phyloP scores from a whole-genome alignment of 2,797 vertebrate genomes.

The Hypotaenidia okinawae region DNA sequence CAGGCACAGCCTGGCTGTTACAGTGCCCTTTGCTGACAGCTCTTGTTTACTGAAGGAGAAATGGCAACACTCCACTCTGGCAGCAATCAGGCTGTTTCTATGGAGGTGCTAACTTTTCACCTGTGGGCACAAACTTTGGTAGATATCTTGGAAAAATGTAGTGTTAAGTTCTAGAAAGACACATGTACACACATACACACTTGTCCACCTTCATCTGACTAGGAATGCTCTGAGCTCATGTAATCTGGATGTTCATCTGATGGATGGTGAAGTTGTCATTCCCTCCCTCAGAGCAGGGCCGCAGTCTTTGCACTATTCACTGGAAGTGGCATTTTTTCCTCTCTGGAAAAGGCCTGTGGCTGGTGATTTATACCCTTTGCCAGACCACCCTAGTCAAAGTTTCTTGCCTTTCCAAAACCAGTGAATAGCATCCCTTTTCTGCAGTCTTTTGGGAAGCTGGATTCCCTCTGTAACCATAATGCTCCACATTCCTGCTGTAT shows the following conservation, averaged over 20 bases:
- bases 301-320: not conserved
- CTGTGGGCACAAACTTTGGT: not conserved
- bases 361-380: not conserved
- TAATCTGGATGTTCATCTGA: not conserved
- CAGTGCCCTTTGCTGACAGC: not conserved
- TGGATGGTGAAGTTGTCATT: not conserved
- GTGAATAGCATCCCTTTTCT: not conserved
- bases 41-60: not conserved
- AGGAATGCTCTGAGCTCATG: accelerated
- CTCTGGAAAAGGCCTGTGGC: not conserved
- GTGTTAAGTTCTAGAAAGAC: not conserved
- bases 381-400: not conserved
- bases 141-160: not conserved
- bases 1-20: not conserved
- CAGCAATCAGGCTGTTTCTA: not conserved
- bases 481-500: not conserved
- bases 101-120: not conserved
- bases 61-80: not conserved
- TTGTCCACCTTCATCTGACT: not conserved
- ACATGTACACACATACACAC: no score
- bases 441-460: not conserved
- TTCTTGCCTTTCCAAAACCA: not conserved
- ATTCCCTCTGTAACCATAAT: not conserved
- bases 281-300: not conserved
- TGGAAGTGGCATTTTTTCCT: not conserved